phyloP scores from a whole-genome alignment of 2,113 vertebrate species.

The Mus musculus region GRCm39 chr6:53948001-53948500 shows the following conservation, averaged over 20 bases:
- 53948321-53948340: not conserved
- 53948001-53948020: not conserved
- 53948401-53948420: not conserved
- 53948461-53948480: not conserved
- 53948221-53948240: not conserved
- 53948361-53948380: not conserved
- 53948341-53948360: not conserved
- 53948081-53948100: conserved; percentile 55
- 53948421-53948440: conserved; percentile 17
- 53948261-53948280: not conserved
- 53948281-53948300: not conserved
- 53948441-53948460: no score
- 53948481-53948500: not conserved
- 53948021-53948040: not conserved
- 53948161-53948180: not conserved
- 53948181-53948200: not conserved
- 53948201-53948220: fast-evolving
- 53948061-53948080: conserved; percentile 11
- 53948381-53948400: not conserved
- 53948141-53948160: not conserved
- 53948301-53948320: not conserved
- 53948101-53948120: conserved; percentile 47
- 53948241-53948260: not conserved
- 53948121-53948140: not conserved
- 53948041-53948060: not conserved